Conservation (phyloP, 1,140 invertebrate species). For the Drosophila arizonae region DNA sequence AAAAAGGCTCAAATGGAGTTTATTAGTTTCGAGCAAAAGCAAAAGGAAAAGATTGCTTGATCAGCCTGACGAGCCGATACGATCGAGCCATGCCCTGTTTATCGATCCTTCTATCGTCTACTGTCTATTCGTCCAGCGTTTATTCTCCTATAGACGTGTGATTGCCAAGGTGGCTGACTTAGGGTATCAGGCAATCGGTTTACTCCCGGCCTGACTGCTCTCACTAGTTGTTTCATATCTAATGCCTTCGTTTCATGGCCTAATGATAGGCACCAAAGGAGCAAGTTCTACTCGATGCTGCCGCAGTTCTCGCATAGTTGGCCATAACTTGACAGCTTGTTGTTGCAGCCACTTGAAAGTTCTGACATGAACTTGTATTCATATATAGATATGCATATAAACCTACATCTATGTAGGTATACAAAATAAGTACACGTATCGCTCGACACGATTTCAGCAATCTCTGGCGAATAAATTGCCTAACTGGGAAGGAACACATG, state of each 20-base stretch:
- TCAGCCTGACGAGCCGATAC: too few species aligned
- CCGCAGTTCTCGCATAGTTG: slow-evolving; percentile 10
- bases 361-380: background rate
- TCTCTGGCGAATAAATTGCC: slow-evolving; percentile 29
- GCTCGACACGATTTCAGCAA: slow-evolving; percentile 25
- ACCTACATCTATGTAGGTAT: background rate
- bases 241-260: slow-evolving; percentile 23
- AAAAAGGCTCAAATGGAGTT: too few species aligned
- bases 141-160: too few species aligned
- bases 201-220: too few species aligned
- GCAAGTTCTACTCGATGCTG: slow-evolving; percentile 6
- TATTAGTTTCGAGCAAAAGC: too few species aligned
- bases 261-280: slow-evolving; percentile 23
- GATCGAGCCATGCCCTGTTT: too few species aligned
- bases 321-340: slow-evolving; percentile 27
- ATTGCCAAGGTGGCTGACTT: too few species aligned
- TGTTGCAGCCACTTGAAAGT: slow-evolving; percentile 24
- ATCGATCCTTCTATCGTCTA: too few species aligned
- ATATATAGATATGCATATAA: too few species aligned
- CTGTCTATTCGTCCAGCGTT: too few species aligned
- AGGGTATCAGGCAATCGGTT: too few species aligned
- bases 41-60: too few species aligned
- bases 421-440: slow-evolving; percentile 6
- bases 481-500: slow-evolving; percentile 2
- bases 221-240: background rate